Evolutionary conservation across 2,113 vertebrate species (phyloP).

Genomic region (Plectropomus leopardus): DNA sequence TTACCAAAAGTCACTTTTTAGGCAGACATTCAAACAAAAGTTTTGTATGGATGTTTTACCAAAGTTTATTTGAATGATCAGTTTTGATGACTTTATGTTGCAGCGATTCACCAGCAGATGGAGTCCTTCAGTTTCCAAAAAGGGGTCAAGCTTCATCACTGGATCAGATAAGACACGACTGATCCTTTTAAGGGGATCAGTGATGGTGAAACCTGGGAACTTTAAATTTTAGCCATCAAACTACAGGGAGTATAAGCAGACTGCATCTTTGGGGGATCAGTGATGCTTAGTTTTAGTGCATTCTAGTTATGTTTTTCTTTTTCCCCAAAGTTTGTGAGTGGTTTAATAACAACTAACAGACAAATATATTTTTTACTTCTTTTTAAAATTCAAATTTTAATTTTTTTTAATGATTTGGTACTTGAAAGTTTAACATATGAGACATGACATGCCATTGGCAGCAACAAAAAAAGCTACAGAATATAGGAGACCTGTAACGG

Average conservation of each 20-base stretch:
- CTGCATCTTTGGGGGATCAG: neutral
- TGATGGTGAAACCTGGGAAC: neutral
- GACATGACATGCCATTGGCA: too few species aligned
- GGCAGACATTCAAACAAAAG: neutral
- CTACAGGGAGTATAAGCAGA: too few species aligned
- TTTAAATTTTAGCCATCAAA: neutral
- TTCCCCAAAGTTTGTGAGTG: too few species aligned
- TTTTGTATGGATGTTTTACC: neutral
- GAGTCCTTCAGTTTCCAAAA: slow-evolving; percentile 36
- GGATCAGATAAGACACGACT: neutral
- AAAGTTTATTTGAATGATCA: neutral
- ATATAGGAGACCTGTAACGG: too few species aligned
- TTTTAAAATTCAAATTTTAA: too few species aligned
- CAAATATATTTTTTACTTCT: too few species aligned
- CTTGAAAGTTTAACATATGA: too few species aligned
- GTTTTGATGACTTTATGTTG: neutral
- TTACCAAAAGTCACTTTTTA: neutral
- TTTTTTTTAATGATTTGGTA: too few species aligned
- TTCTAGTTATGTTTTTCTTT: too few species aligned
- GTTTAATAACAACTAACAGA: too few species aligned
- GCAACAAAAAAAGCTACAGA: too few species aligned
- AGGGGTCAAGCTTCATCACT: slow-evolving; percentile 1
- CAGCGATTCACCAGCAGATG: slow-evolving; percentile 61
- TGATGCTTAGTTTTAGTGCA: neutral
- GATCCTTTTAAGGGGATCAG: slow-evolving; percentile 6